Base-by-base conservation (phyloP, 1,140 invertebrate species). In the Drosophila prosaltans region DNA sequence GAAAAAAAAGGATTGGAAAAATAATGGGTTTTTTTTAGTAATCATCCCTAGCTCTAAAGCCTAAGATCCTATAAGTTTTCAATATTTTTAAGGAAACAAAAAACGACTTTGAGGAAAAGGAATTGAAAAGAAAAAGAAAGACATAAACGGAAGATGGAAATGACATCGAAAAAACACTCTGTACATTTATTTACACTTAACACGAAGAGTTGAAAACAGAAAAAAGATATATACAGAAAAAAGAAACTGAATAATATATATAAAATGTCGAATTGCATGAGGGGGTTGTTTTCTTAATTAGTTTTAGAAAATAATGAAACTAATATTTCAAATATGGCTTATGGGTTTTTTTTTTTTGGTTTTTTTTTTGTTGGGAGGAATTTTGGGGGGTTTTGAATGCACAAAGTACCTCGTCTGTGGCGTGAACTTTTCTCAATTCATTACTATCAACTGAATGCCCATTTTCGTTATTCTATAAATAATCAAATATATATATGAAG, bases 401-500 rank as follows among this genome's bases (percentile, higher is more conserved):
- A 91, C 91, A 92, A 92, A 92, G 91, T 92, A 92, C 92, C 92
- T 92, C 92, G 91, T 92, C 91, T 92, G 92, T 92, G 82, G 92
- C 91, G 85, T 92, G 92, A 92, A 92, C 88, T 88, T 92, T 92
- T 92, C 90, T 91, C 83, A 92, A 92, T 89, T 92, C 92, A 89
- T 81, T 92, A 91, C 75, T 92, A 81, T 92, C 91, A 92, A 91
- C 86, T 81, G 91, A 92, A 91, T 91, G 89, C 81, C 91, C 91
- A 91, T 92, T 91, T 86, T 92, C 91, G 86, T 91, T 92, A 82
- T 84, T 92, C 92, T 92, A 92, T 84, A 92, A 92, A 91, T 74
- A 88, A 82, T 51, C 45, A 51, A 51, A 51, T 51, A 51, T 51
- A 51, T 91, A 90, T 80, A 77, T 81, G 71, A 80, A 91, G 57